Evolutionary conservation across 2,888 invertebrate genomes (phyloP), one percentile per base, ranked within the genome.

Genomic region (Diaperis boleti): DNA sequence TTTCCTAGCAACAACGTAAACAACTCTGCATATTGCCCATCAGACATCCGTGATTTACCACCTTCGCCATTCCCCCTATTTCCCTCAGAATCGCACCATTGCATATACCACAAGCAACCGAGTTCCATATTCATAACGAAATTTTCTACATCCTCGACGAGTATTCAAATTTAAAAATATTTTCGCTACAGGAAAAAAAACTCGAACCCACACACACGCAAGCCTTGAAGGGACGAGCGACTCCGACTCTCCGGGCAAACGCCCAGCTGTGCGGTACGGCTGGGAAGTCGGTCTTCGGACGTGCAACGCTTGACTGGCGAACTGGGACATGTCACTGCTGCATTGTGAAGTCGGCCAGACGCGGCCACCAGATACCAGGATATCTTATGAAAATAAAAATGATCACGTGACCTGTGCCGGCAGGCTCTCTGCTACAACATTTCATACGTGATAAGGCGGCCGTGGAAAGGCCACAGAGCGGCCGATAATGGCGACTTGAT

Each of bases 341-440:
- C 67, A 72, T 72, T 72, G 71, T 73, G 75, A 74, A 76, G 75
- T 74, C 76, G 73, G 69, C 76, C 76, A 76, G 77, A 76, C 77
- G 72, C 69, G 74, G 74, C 72, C 74, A 72, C 74, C 74, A 77
- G 75, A 77, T 77, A 75, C 75, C 45, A 75, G 76, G 76, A 75
- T 76, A 75, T 76, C 76, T 76, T 73, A 72, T 69, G 71, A 72
- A 72, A 71, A 72, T 75, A 76, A 74, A 73, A 74, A 72, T 70
- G 70, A 66, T 74, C 72, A 74, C 74, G 74, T 75, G 74, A 75
- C 69, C 66, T 57, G 65, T 55, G 66, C 68, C 64, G 65, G 59
- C 64, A 62, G 62, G 61, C 65, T 62, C n/a, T n/a, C 65, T 55
- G 49, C 50, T 54, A 54, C 50, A 14, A 33, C 55, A 29, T 52